These are phyloP conservation scores for Chrysolina haemoptera DNA, from an alignment of 2,888 invertebrate species.

Conservation along the genomic window DNA sequence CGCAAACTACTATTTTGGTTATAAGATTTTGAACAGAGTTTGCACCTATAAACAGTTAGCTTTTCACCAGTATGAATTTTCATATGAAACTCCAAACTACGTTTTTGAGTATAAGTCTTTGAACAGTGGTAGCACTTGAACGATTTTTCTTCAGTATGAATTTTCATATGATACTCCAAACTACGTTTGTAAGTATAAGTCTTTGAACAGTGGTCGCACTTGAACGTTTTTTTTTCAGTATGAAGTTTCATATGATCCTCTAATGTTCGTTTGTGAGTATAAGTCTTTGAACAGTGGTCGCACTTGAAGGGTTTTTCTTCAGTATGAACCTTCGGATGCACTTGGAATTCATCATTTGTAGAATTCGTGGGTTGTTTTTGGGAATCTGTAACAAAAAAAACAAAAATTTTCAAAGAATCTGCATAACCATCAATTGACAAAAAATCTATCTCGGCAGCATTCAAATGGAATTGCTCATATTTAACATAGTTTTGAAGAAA, in stretches of 20 bases:
- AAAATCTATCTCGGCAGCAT: too few species aligned
- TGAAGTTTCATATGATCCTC: slow-evolving; percentile 66
- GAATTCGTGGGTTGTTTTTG: too few species aligned
- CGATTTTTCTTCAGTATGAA: slow-evolving; percentile 67
- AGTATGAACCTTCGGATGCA: neutral
- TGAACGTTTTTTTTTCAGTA: slow-evolving; percentile 28
- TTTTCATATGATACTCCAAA: neutral
- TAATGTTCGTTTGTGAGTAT: neutral
- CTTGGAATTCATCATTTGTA: too few species aligned
- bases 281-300: slow-evolving; percentile 56
- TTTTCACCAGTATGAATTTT: slow-evolving; percentile 67
- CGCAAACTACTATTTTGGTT: neutral
- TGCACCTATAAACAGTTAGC: neutral
- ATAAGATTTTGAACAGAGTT: slow-evolving; percentile 56
- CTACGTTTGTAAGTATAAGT: neutral
- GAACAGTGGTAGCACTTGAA: slow-evolving; percentile 56
- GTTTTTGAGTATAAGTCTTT: neutral
- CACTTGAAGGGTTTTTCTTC: neutral
- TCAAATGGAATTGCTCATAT: too few species aligned
- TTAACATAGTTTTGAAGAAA: too few species aligned
- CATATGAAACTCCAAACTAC: neutral
- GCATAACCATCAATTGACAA: too few species aligned
- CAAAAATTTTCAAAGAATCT: too few species aligned
- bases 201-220: slow-evolving; percentile 56
- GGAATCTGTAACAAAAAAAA: too few species aligned